Base-by-base conservation (phyloP, 2,888 invertebrate species). In the Pteria penguin region DNA sequence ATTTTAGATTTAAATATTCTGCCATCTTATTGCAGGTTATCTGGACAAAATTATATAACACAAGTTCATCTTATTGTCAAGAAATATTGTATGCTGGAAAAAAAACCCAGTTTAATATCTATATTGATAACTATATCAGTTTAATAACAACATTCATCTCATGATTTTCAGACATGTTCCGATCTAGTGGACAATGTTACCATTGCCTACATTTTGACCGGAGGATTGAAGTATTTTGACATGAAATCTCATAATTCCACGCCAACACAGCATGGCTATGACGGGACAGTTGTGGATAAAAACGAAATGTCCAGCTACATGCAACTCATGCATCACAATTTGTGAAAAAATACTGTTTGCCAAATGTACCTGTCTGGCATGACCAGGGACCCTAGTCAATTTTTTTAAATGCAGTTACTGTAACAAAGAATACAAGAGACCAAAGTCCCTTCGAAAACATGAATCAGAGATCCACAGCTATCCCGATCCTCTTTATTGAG, bases 41-140 rank as follows among this genome's bases (percentile, higher is more conserved):
- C 14, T 77, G 77, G 77, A 54, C 61, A 32, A 29, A 31, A 24
- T 55, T 77, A 4, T 77, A 77, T 36, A 70, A 63, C 11, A 68
- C 78, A 22, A 52, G 27, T 27, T 75, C 78, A 1, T 45, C 75
- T 5, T 69, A 55, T 18, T 66, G 67, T 26, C 55, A 31, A 5
- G 75, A 73, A 45, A 76, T 70, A 24, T 27, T 73, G 33, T 79
- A 61, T 66, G 74, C 78, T 11, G 74, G 73, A 29, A 45, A 75
- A 55, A 79, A 79, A 62, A 57, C 57, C 2, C 36, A 70, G 4
- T 66, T 76, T 70, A 29, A 75, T 8, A 69, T 66, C 52, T 76
- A 79, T 73, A 76, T 79, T 18, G 54, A 75, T 26, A n/a, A n/a
- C n/a, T n/a, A n/a, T n/a, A n/a, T n/a, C n/a, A n/a, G n/a, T n/a